phyloP scores from a whole-genome alignment of 2,797 vertebrate genomes.

The Margarornis squamiger region DNA sequence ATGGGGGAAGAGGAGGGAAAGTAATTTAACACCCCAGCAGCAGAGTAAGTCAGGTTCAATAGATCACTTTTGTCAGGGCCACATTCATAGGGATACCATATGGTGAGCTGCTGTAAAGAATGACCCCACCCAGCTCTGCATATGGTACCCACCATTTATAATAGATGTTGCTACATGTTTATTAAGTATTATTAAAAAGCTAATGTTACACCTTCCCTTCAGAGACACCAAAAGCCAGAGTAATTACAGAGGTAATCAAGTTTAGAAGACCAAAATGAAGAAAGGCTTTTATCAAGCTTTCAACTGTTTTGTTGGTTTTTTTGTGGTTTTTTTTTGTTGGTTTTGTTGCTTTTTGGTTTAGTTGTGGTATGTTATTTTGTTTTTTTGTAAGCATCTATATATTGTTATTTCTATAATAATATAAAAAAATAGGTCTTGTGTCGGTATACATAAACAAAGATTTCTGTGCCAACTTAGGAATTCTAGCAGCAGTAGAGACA shows the following conservation, averaged over 20 bases:
- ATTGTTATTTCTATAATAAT: not conserved
- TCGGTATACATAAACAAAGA: not conserved
- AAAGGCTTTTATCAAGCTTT: not conserved
- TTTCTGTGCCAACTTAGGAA: not conserved
- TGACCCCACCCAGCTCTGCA: conserved; percentile 69
- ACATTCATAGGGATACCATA: conserved; percentile 81
- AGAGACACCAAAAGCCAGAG: conserved; percentile 53
- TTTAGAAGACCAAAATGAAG: not conserved
- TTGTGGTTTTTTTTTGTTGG: too few species aligned
- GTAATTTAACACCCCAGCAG: conserved; percentile 81
- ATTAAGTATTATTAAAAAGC: conserved; percentile 58
- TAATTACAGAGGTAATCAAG: conserved; percentile 65
- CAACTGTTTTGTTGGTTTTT: not conserved
- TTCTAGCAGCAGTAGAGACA: not conserved
- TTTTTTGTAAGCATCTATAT: not conserved
- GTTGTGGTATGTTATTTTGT: too few species aligned
- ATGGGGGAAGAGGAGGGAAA: conserved; percentile 33
- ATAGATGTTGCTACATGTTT: conserved; percentile 70
- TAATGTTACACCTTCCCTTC: conserved; percentile 74
- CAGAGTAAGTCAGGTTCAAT: not conserved
- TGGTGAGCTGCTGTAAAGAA: conserved; percentile 81
- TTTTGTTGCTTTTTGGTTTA: too few species aligned
- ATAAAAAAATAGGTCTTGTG: not conserved
- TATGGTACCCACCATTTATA: conserved; percentile 73
- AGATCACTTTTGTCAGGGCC: conserved; percentile 76